These are phyloP conservation scores for Chrosomus eos DNA, from an alignment of 2,797 vertebrate genomes.

Conservation along the genomic window DNA sequence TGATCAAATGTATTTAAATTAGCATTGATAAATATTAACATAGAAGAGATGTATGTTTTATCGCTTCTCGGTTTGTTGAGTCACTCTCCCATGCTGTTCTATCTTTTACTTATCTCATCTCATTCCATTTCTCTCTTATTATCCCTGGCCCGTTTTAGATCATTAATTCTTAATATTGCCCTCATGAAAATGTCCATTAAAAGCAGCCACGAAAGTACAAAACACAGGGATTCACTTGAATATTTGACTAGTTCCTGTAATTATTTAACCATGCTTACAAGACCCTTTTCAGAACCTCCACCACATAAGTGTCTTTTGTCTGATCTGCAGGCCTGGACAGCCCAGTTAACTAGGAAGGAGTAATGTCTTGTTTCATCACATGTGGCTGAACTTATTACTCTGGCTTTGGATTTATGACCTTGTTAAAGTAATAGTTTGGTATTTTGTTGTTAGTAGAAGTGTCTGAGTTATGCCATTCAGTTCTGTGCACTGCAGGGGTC, in stretches of 20 bases:
- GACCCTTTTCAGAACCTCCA: background rate
- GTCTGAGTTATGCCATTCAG: constrained; percentile 26
- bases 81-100: constrained; percentile 16
- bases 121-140: constrained; percentile 20
- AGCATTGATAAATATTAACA: background rate
- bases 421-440: constrained; percentile 48
- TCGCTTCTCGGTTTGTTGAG: background rate
- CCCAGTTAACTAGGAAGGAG: constrained; percentile 37
- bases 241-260: constrained; percentile 18
- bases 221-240: constrained; percentile 27
- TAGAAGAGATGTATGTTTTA: background rate
- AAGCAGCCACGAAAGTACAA: constrained; percentile 21
- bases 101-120: constrained; percentile 30
- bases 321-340: constrained; percentile 7
- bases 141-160: constrained; percentile 12
- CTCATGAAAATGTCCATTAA: constrained; percentile 38
- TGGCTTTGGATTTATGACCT: constrained; percentile 34
- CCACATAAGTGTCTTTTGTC: constrained; percentile 4
- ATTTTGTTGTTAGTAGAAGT: constrained; percentile 22
- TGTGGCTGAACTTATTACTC: constrained; percentile 40
- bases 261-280: constrained; percentile 35
- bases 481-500: constrained; percentile 32
- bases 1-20: background rate
- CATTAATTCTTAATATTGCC: constrained; percentile 53
- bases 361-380: constrained; percentile 45